Conservation (phyloP, 2,888 invertebrate species). For the Eledone cirrhosa region DNA sequence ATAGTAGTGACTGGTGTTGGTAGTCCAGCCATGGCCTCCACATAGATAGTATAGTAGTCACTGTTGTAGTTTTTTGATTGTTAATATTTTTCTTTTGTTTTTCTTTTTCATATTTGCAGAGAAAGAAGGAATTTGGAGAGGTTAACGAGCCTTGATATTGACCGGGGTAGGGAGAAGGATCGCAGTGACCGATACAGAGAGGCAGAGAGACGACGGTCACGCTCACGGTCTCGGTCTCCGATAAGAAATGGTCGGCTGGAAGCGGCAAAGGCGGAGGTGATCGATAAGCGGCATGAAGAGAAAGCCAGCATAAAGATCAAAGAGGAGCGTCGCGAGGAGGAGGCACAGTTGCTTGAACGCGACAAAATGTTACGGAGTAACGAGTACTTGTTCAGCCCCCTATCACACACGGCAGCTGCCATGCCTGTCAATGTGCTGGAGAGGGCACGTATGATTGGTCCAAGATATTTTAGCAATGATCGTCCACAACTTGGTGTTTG, state of each 20-base stretch:
- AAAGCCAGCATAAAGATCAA: constrained; percentile 49
- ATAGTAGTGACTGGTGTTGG: too few species aligned
- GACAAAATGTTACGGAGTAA: constrained; percentile 36
- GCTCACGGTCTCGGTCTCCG: constrained; percentile 56
- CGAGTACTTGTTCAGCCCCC: constrained; percentile 40
- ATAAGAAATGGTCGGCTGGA: constrained; percentile 55
- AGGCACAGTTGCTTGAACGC: constrained; percentile 38
- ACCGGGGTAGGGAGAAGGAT: constrained; percentile 24
- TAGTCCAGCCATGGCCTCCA: too few species aligned
- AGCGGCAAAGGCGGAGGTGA: constrained; percentile 46
- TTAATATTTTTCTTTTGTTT: too few species aligned
- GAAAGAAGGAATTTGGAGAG: constrained; percentile 23
- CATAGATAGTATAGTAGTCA: too few species aligned
- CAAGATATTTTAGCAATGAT: constrained; percentile 44
- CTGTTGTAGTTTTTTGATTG: too few species aligned
- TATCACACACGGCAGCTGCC: constrained; percentile 16
- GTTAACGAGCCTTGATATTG: constrained; percentile 18
- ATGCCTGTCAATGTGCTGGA: constrained; percentile 44
- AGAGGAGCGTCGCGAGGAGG: constrained; percentile 53
- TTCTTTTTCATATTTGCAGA: background rate
- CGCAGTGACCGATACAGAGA: constrained; percentile 15
- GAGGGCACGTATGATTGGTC: constrained; percentile 47
- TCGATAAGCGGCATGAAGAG: constrained; percentile 48
- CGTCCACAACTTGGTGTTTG: constrained; percentile 48
- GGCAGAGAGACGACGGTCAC: constrained; percentile 40